Conservation (phyloP, 30 jellyfish, hydroid and myxozoan species). For the Pelagia noctiluca region DNA sequence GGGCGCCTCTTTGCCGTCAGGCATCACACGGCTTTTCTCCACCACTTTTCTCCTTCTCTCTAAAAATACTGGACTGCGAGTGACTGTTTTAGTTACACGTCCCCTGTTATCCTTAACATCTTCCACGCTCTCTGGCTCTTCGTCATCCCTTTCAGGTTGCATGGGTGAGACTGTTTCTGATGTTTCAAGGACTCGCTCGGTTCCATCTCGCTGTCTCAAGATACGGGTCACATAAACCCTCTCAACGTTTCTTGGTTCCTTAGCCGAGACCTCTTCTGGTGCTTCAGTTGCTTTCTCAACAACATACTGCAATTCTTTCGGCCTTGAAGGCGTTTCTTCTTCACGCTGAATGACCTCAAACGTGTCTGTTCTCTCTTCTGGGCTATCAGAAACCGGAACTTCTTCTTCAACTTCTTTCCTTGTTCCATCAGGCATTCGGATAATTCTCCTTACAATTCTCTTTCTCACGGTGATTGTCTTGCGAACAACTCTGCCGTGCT, state of each 20-base stretch:
- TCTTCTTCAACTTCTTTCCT: background rate
- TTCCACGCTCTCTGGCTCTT: conserved; percentile 43
- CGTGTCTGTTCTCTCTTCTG: background rate
- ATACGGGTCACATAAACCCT: conserved; percentile 78
- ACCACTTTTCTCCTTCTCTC: conserved; percentile 20
- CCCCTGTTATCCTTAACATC: background rate
- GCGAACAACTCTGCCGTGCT: background rate
- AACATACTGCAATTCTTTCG: background rate
- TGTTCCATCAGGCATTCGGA: background rate
- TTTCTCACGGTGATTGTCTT: background rate
- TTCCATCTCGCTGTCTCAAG: conserved; percentile 83
- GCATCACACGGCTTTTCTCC: conserved; percentile 43
- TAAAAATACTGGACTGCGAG: conserved; percentile 57
- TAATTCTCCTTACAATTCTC: background rate
- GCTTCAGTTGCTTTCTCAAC: conserved; percentile 27
- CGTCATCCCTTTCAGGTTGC: conserved; percentile 63
- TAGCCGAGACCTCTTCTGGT: conserved; percentile 23
- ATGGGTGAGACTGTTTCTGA: conserved; percentile 69
- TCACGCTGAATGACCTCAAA: conserved; percentile 42
- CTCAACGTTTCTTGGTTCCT: conserved; percentile 56
- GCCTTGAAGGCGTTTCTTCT: background rate
- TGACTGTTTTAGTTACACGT: conserved; percentile 35
- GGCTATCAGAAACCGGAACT: conserved; percentile 27
- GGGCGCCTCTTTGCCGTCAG: conserved; percentile 58
- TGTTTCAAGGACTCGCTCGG: conserved; percentile 62